These are phyloP conservation scores for Sipunculus nudus DNA, from an alignment of 2,888 invertebrate genomes.

Conservation along the genomic window DNA sequence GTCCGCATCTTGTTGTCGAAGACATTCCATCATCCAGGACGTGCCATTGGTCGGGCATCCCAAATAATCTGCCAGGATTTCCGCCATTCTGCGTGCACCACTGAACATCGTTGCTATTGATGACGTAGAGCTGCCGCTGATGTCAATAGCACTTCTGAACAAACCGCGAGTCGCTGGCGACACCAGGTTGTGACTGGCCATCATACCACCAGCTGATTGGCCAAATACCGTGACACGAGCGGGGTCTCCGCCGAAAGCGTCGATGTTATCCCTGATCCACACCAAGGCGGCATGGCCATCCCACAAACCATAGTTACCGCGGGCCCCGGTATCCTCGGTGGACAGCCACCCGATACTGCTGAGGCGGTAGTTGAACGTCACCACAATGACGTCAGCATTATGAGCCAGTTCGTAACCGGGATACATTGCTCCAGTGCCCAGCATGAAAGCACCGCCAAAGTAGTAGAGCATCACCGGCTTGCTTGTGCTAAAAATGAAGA, in stretches of 20 bases:
- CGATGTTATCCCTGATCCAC: background rate
- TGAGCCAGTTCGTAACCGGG: constrained; percentile 31
- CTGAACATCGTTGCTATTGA: constrained; percentile 10
- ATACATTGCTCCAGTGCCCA: constrained; percentile 33
- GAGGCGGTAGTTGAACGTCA: constrained; percentile 35
- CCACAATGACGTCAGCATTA: constrained; percentile 33
- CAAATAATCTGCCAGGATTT: constrained; percentile 19
- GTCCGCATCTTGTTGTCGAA: too few species aligned
- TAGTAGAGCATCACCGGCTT: constrained; percentile 34
- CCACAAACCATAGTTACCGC: too few species aligned
- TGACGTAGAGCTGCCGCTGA: constrained; percentile 22
- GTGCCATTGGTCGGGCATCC: constrained; percentile 10
- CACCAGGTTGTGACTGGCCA: constrained; percentile 24
- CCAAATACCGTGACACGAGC: constrained; percentile 28
- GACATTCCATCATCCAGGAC: too few species aligned
- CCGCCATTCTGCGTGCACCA: constrained; percentile 11
- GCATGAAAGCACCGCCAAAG: constrained; percentile 32
- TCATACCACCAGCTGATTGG: constrained; percentile 35
- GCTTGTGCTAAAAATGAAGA: too few species aligned
- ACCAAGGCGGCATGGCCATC: too few species aligned
- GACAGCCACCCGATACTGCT: constrained; percentile 27
- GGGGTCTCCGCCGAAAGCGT: constrained; percentile 25
- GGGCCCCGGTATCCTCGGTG: too few species aligned
- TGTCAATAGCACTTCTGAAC: constrained; percentile 23
- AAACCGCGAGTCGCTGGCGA: constrained; percentile 19